These are phyloP conservation scores for Syritta pipiens DNA, from an alignment of 2,888 invertebrate genomes.

Conservation along the genomic window DNA sequence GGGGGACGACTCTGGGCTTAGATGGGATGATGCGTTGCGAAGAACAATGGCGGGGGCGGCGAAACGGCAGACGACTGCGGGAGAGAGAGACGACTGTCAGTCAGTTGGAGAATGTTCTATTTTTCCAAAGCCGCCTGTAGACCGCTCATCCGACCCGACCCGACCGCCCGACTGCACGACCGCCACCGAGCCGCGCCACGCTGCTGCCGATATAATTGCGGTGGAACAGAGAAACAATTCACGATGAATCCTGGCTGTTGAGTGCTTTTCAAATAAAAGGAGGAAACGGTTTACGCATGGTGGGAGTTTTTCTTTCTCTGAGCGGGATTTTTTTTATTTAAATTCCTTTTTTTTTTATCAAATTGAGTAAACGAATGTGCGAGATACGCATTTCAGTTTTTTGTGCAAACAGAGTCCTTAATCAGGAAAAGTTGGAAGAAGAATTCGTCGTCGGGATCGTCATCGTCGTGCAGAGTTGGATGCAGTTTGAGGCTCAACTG, in stretches of 20 bases:
- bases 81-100: conserved; percentile 43
- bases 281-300: conserved; percentile 63
- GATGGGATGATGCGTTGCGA: conserved; percentile 47
- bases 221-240: conserved; percentile 77
- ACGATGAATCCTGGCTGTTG: conserved; percentile 73
- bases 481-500: too few species aligned
- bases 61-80: conserved; percentile 31
- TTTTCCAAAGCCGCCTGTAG: conserved; percentile 32
- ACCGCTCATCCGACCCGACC: too few species aligned
- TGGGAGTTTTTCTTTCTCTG: conserved; percentile 59
- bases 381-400: conserved; percentile 56
- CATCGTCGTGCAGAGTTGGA: too few species aligned
- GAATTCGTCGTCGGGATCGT: conserved; percentile 18
- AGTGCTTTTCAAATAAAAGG: conserved; percentile 78
- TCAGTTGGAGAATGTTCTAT: conserved; percentile 60
- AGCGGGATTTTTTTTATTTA: conserved; percentile 17
- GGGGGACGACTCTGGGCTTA: conserved; percentile 15
- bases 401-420: conserved; percentile 52
- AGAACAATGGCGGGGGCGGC: conserved; percentile 48
- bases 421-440: conserved; percentile 37
- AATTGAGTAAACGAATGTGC: conserved; percentile 60
- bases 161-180: background rate
- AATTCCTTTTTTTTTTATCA: conserved; percentile 41
- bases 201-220: conserved; percentile 53
- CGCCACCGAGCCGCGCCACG: background rate